These are phyloP conservation scores for Camelus dromedarius DNA, from an alignment of 2,113 vertebrate species.

Conservation along the genomic window DNA sequence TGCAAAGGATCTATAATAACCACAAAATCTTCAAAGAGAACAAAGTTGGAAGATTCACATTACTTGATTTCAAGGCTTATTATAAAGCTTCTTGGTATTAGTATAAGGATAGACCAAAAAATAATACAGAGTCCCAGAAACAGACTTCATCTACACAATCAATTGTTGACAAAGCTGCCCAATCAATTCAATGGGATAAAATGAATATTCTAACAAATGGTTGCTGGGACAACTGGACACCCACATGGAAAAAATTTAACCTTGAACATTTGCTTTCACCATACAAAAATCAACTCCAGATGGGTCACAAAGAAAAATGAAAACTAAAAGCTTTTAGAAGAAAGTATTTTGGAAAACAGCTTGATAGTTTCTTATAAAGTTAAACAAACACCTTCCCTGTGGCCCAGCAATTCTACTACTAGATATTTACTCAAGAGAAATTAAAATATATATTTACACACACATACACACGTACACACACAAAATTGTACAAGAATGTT, in stretches of 20 bases:
- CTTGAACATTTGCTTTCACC: neutral
- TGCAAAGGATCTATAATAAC: neutral
- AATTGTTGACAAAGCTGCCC: neutral
- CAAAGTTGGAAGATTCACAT: neutral
- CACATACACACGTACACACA: neutral
- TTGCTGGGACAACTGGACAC: neutral
- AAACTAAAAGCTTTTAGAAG: neutral
- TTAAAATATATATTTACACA: neutral
- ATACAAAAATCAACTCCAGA: neutral
- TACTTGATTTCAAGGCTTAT: neutral
- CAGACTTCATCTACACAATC: neutral
- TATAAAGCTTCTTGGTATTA: neutral
- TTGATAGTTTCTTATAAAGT: neutral
- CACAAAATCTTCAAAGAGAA: neutral
- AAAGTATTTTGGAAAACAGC: neutral
- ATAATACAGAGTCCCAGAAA: neutral
- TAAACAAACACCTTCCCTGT: neutral
- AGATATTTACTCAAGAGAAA: neutral
- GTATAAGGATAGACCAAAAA: neutral
- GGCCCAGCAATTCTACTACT: neutral
- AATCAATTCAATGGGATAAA: neutral
- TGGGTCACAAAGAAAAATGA: neutral
- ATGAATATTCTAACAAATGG: neutral
- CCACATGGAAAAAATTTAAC: neutral
- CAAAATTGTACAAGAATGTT: neutral